Percentiles rank a stretch among this genome's conserved stretches.
Evolutionary conservation across 2,888 invertebrate genomes (phyloP).

Genomic region (Gisinianus flammeolus): DNA sequence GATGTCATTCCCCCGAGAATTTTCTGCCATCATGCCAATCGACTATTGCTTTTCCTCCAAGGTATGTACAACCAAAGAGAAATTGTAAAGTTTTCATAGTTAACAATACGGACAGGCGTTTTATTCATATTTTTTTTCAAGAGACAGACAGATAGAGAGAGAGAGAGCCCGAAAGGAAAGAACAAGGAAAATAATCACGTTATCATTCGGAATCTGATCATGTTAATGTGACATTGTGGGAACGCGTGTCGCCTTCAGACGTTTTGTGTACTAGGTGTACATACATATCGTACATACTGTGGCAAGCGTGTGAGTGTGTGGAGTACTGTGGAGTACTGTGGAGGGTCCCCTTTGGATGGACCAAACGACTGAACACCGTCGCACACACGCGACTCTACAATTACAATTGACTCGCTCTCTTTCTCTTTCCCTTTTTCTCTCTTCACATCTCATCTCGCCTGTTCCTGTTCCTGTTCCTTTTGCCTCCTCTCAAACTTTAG

Average conservation of each 20-base stretch:
- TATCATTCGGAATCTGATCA: slow-evolving; percentile 45
- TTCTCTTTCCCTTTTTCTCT: slow-evolving; percentile 15
- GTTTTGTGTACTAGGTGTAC: background rate
- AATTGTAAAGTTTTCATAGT: background rate
- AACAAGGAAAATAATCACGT: slow-evolving; percentile 48
- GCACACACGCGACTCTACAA: slow-evolving; percentile 44
- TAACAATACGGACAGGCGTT: background rate
- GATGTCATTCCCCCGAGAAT: slow-evolving; percentile 57
- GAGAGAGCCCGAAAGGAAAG: background rate
- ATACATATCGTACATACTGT: background rate
- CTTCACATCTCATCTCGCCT: too few species aligned
- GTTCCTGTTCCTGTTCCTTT: slow-evolving; percentile 39
- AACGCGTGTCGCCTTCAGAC: slow-evolving; percentile 18
- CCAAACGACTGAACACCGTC: slow-evolving; percentile 31
- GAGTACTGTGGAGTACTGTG: background rate
- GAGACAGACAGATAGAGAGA: slow-evolving; percentile 5
- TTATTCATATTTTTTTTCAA: too few species aligned
- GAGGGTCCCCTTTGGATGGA: background rate
- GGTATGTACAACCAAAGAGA: slow-evolving; percentile 2
- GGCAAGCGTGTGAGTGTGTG: background rate
- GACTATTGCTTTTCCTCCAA: slow-evolving; percentile 31
- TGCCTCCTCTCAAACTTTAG: too few species aligned
- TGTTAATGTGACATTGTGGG: slow-evolving; percentile 42
- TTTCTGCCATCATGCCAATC: slow-evolving; percentile 53
- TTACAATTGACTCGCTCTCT: slow-evolving; percentile 37